Base-by-base conservation (phyloP, 1,140 invertebrate species). In the Drosophila paulistorum region DNA sequence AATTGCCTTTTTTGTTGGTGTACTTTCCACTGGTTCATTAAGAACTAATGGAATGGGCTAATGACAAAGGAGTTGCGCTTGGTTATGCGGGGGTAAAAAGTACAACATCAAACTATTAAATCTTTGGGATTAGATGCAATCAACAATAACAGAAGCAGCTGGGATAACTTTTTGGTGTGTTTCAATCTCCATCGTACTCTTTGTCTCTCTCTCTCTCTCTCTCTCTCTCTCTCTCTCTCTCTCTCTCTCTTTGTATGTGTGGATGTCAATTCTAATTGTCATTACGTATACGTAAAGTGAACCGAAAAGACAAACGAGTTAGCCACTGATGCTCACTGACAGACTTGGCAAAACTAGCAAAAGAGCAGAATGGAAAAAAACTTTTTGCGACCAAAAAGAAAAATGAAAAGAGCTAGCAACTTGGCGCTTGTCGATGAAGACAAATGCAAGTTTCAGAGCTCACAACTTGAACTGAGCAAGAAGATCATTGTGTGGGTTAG, bases 261-360 rank as follows among this genome's bases (percentile, higher is more conserved):
- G 81, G 84, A 82, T 89, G 84, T 89, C 84, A 89, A 89, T 89
- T 89, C 84, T 89, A 89, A 89, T 89, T 89, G 84, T 89, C 84
- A 89, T 89, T 89, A 89, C 80, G 84, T 87, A 89, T 89, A 84
- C 84, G 84, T 84, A 89, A 84, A 81, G 84, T 77, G 81, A 73
- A 78, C 67, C 71, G 81, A 78, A 77, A 79, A 89, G 84, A 89
- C 84, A 89, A 89, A 89, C 84, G 84, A 89, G 84, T 81, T 87
- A 84, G 84, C 84, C 85, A 84, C 80, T 89, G 84, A 87, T 87
- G 89, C 84, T 64, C 75, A 76, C 73, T 74, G 77, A 74, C 75
- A 74, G 78, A 79, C 66, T 20, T 48, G 65, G 71, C 37, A 54
- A 68, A 33, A 48, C 61, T 66, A 75, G 72, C 76, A 75, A 75